A percentile compares a stretch with the other conserved stretches of the same genome.
Conservation (phyloP, 2,888 invertebrate genomes). For the Dichetophora obliterata region DNA sequence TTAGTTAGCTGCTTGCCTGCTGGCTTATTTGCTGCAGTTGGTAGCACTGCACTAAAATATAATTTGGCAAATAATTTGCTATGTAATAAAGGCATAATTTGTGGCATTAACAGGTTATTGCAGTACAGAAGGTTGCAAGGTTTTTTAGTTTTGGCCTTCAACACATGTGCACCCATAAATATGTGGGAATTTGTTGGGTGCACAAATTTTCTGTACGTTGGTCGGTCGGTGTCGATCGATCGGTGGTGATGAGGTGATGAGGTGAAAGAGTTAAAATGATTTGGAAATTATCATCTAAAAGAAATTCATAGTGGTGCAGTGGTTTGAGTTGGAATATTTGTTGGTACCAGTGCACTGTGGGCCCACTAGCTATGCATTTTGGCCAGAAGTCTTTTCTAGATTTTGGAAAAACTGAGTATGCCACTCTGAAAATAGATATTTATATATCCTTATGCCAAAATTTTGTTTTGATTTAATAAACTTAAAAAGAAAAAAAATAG, state of each 20-base stretch:
- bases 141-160: neutral
- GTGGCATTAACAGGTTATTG: constrained; percentile 29
- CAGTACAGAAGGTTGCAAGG: constrained; percentile 18
- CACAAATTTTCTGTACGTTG: neutral
- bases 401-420: too few species aligned
- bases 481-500: too few species aligned
- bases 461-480: too few species aligned
- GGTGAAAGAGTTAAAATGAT: neutral
- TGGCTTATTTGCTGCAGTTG: neutral
- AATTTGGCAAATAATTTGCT: constrained; percentile 24
- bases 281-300: neutral
- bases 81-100: constrained; percentile 30
- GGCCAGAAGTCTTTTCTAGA: too few species aligned
- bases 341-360: too few species aligned
- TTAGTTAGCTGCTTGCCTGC: neutral
- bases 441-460: too few species aligned
- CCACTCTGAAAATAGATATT: too few species aligned
- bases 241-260: too few species aligned
- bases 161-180: neutral
- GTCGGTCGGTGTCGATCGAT: too few species aligned
- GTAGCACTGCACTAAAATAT: constrained; percentile 22
- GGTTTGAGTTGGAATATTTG: neutral
- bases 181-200: neutral
- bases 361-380: too few species aligned
- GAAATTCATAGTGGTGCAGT: neutral